Evolutionary conservation across 2,888 invertebrate genomes (phyloP).

Genomic region (Carcina quercana): DNA sequence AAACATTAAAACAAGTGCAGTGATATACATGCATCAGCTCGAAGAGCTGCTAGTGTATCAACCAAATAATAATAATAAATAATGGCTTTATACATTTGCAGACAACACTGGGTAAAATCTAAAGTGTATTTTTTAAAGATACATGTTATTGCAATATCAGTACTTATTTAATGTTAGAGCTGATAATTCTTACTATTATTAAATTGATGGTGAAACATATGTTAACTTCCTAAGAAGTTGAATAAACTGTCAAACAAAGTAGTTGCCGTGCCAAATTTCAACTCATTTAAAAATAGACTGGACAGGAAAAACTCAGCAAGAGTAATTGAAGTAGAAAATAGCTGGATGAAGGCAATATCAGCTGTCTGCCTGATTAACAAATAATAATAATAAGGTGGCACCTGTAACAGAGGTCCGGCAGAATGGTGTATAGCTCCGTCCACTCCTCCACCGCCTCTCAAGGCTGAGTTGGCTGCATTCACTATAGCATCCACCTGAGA

Average conservation of each 20-base stretch:
- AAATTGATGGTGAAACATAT: background rate
- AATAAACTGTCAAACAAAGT: background rate
- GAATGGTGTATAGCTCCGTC: constrained; percentile 92
- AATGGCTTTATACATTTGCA: no score
- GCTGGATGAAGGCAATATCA: background rate
- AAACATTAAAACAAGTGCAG: no score
- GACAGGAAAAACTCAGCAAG: background rate
- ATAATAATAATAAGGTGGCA: no score
- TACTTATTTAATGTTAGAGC: no score
- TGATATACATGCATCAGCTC: no score
- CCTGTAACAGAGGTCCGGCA: constrained; percentile 80
- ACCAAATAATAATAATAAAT: no score
- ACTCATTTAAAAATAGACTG: background rate
- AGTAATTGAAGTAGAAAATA: background rate
- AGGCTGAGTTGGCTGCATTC: constrained; percentile 88
- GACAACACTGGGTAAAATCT: no score
- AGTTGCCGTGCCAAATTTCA: background rate
- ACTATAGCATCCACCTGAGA: constrained; percentile 87
- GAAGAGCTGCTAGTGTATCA: no score
- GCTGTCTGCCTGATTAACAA: background rate
- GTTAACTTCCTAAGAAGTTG: background rate
- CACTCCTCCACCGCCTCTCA: constrained; percentile 90
- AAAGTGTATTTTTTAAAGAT: no score
- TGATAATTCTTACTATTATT: no score
- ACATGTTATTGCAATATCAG: no score